Evolutionary conservation across 2,797 vertebrate genomes (phyloP).

Genomic region (Nyctibius grandis): DNA sequence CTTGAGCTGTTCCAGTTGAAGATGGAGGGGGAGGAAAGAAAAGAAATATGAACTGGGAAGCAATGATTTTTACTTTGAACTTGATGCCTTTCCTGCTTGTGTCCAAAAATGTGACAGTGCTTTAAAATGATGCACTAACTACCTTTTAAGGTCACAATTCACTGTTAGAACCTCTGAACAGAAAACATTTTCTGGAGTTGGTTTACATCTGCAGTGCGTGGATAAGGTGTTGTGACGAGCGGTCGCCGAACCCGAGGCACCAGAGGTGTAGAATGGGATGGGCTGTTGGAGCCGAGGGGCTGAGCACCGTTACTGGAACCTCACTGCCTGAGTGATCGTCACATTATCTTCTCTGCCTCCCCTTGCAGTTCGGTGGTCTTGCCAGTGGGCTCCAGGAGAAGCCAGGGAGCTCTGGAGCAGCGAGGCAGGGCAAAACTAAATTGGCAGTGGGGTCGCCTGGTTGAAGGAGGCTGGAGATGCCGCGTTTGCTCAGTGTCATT

Average conservation of each 20-base stretch:
- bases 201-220: background rate
- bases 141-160: background rate
- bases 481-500: accelerated
- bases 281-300: background rate
- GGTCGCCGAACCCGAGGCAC: background rate
- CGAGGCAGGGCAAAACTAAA: background rate
- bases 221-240: background rate
- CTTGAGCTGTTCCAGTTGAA: background rate
- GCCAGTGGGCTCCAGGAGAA: background rate
- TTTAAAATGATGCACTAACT: background rate
- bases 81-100: background rate
- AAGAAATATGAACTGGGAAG: background rate
- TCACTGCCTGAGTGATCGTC: too few species aligned
- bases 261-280: too few species aligned
- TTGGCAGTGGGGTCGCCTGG: background rate
- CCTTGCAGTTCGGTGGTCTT: background rate
- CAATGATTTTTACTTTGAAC: background rate
- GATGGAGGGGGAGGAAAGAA: background rate
- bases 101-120: background rate
- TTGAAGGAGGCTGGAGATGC: background rate
- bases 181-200: background rate
- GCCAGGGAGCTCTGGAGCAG: background rate
- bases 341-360: background rate
- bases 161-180: background rate
- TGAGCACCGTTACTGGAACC: background rate